phyloP scores from a whole-genome alignment of 1,140 invertebrate genomes.

The Monochamus saltuarius region DNA sequence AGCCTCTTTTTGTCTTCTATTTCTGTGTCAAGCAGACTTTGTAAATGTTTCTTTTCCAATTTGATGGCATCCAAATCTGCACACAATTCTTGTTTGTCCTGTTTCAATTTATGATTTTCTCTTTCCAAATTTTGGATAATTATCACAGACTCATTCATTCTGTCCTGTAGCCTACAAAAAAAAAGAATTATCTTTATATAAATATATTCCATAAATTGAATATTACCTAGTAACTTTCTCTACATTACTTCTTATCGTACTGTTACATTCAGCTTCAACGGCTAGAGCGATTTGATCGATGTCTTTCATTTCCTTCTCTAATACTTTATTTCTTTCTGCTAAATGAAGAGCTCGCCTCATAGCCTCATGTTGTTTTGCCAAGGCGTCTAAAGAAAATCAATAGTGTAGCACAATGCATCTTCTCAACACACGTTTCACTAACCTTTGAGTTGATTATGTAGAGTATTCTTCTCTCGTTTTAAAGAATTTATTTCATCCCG shows the following conservation, averaged over 20 bases:
- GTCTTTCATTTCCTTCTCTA: slow-evolving; percentile 67
- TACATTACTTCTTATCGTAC: slow-evolving; percentile 50
- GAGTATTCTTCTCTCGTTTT: slow-evolving; percentile 56
- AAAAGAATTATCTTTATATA: slow-evolving; percentile 12
- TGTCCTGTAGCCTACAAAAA: slow-evolving; percentile 51
- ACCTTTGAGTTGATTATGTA: slow-evolving; percentile 62
- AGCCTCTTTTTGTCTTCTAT: slow-evolving; percentile 61
- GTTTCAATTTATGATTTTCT: slow-evolving; percentile 53
- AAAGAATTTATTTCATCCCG: slow-evolving; percentile 57
- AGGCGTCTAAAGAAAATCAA: slow-evolving; percentile 52
- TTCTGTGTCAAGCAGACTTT: slow-evolving; percentile 60
- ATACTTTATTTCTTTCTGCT: slow-evolving; percentile 64
- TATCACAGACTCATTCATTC: slow-evolving; percentile 53
- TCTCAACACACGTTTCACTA: slow-evolving; percentile 7
- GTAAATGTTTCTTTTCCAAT: slow-evolving; percentile 55
- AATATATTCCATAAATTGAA: slow-evolving; percentile 9
- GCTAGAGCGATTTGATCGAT: slow-evolving; percentile 67
- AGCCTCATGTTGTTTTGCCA: slow-evolving; percentile 71
- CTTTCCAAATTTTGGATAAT: slow-evolving; percentile 56
- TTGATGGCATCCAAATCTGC: slow-evolving; percentile 55
- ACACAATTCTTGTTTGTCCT: slow-evolving; percentile 53
- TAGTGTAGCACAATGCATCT: slow-evolving; percentile 2
- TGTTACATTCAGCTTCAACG: slow-evolving; percentile 66
- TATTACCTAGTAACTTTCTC: slow-evolving; percentile 44
- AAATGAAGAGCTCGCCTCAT: slow-evolving; percentile 68